These are phyloP conservation scores for Dicranocentrus wangi DNA, from an alignment of 2,888 invertebrate species.

Conservation along the genomic window DNA sequence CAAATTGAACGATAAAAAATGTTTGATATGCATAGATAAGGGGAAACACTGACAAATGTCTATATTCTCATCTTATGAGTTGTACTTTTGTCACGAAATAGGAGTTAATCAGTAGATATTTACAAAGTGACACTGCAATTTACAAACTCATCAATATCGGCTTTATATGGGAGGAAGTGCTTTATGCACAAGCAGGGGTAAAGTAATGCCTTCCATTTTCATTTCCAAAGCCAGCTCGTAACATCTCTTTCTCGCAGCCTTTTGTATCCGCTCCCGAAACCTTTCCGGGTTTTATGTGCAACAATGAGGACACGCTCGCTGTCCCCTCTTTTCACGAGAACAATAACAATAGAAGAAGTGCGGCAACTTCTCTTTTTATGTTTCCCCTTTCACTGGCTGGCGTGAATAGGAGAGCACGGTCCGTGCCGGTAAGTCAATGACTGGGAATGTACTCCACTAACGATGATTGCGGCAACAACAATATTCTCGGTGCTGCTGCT, in stretches of 20 bases:
- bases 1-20: too few relatives aligned
- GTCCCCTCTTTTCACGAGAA: conserved; percentile 19
- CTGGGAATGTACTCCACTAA: conserved; percentile 12
- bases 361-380: not conserved
- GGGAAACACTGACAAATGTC: too few relatives aligned
- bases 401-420: conserved; percentile 4
- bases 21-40: too few relatives aligned
- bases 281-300: not conserved
- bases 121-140: too few relatives aligned
- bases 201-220: too few relatives aligned
- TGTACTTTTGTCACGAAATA: too few relatives aligned
- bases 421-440: conserved; percentile 25
- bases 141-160: too few relatives aligned
- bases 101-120: too few relatives aligned
- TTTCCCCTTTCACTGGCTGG: conserved; percentile 15
- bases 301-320: conserved; percentile 28
- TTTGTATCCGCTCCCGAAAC: not conserved
- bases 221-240: too few relatives aligned
- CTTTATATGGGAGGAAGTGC: too few relatives aligned
- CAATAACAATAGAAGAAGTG: conserved; percentile 8
- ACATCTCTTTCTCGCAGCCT: conserved; percentile 1
- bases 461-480: not conserved
- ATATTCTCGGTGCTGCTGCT: not conserved
- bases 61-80: too few relatives aligned
- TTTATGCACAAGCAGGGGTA: too few relatives aligned